Conservation (phyloP, 2,797 vertebrate genomes). For the Sus cebifrons region DNA sequence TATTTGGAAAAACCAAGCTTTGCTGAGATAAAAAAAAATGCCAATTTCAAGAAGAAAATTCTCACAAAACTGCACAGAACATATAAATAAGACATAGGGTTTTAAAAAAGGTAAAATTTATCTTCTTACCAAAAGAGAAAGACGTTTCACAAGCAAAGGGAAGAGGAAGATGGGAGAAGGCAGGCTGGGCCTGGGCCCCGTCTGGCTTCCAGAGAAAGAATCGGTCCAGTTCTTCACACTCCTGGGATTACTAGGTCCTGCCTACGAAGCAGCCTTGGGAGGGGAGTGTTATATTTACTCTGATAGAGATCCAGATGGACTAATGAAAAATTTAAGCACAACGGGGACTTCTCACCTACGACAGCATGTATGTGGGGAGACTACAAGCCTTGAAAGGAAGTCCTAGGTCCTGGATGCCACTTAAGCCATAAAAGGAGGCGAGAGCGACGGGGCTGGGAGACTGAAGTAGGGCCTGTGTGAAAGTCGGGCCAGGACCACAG, state of each 20-base stretch:
- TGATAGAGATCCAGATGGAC: neutral
- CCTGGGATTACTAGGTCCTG: too few relatives aligned
- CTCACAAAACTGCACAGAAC: neutral
- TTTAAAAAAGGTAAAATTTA: neutral
- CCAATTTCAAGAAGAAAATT: neutral
- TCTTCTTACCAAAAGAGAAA: neutral
- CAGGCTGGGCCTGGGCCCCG: rapidly evolving
- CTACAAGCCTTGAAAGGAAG: neutral
- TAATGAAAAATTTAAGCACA: neutral
- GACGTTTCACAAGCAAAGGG: neutral
- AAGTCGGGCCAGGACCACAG: neutral
- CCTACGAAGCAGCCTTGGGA: neutral
- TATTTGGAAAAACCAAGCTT: neutral
- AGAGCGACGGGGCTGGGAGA: neutral
- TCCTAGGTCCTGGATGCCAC: rapidly evolving
- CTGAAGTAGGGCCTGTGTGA: rapidly evolving
- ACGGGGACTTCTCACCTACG: neutral
- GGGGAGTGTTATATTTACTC: neutral
- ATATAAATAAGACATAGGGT: neutral
- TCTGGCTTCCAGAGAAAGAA: neutral
- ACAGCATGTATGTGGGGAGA: neutral
- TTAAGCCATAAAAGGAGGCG: too few relatives aligned
- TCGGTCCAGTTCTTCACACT: neutral
- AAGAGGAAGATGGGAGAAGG: too few relatives aligned
- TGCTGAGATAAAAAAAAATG: neutral